Conservation (phyloP, 2,113 vertebrate genomes). For the Cettia cetti region DNA sequence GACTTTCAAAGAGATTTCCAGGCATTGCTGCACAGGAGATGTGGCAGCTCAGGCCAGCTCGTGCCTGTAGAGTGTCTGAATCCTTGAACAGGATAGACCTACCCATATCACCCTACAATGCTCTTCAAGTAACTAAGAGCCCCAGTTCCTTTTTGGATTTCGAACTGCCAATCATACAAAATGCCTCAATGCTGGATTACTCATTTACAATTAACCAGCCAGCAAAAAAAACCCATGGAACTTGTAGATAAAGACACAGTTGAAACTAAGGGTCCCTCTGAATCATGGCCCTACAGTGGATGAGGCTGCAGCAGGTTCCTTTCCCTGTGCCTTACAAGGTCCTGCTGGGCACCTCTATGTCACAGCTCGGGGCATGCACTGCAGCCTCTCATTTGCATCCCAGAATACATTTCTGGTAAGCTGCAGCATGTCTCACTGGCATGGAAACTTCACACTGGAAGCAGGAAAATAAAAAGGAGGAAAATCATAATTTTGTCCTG, state of each 20-base stretch:
- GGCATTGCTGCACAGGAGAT: neutral
- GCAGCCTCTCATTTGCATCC: neutral
- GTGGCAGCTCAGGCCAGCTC: neutral
- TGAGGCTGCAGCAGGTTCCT: neutral
- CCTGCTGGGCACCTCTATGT: neutral
- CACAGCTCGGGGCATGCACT: rapidly evolving
- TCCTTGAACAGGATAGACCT: neutral
- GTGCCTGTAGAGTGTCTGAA: neutral
- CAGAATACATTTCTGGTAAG: neutral
- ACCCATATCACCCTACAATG: too few relatives aligned
- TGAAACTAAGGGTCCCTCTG: neutral
- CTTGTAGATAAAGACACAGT: neutral
- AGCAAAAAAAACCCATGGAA: neutral
- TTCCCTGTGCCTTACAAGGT: neutral
- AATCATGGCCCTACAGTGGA: rapidly evolving
- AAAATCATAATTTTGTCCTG: neutral
- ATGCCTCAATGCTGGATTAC: neutral
- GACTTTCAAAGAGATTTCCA: neutral
- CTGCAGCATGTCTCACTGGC: neutral
- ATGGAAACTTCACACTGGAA: neutral
- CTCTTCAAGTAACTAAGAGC: neutral
- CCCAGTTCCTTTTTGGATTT: neutral
- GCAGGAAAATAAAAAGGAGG: neutral
- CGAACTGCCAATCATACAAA: neutral
- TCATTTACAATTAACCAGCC: neutral